These are phyloP conservation scores for Lepidurus packardi DNA, from an alignment of 1,140 invertebrate species.

Conservation along the genomic window DNA sequence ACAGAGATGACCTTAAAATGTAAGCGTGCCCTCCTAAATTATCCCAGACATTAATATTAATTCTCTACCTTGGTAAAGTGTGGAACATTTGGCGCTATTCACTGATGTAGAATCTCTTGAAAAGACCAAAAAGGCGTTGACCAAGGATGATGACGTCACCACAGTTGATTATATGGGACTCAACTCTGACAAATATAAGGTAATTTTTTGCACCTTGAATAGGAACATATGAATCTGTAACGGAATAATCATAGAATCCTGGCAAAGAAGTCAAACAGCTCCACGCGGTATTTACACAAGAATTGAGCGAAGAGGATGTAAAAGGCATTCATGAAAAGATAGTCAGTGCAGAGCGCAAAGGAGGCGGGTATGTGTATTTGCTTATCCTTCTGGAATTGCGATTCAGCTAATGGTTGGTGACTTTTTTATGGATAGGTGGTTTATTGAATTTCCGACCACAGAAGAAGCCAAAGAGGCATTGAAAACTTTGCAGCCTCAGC, in stretches of 20 bases:
- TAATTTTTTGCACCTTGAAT: not conserved
- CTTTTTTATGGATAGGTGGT: not conserved
- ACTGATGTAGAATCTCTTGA: not conserved
- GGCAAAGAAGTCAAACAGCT: not conserved
- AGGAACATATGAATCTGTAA: not conserved
- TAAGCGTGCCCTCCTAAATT: not conserved
- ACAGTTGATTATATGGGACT: conserved; percentile 10
- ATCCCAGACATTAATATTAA: not conserved
- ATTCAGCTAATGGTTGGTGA: not conserved
- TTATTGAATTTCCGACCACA: not conserved
- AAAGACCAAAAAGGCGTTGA: not conserved
- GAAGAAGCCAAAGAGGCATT: not conserved
- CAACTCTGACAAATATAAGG: not conserved
- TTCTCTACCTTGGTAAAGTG: not conserved
- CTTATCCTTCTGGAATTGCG: no score
- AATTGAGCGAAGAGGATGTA: not conserved
- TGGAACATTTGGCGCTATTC: not conserved
- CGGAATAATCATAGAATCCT: not conserved
- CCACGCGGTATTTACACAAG: not conserved
- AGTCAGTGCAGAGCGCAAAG: not conserved
- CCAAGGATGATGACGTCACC: not conserved
- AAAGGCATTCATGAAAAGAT: conserved; percentile 1
- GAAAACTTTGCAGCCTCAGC: not conserved
- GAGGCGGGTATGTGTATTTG: not conserved
- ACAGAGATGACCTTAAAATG: not conserved